Percentiles rank a stretch among this genome's conserved stretches.
phyloP scores from a whole-genome alignment of 2,888 invertebrate genomes.

The Melanargia galathea region DNA sequence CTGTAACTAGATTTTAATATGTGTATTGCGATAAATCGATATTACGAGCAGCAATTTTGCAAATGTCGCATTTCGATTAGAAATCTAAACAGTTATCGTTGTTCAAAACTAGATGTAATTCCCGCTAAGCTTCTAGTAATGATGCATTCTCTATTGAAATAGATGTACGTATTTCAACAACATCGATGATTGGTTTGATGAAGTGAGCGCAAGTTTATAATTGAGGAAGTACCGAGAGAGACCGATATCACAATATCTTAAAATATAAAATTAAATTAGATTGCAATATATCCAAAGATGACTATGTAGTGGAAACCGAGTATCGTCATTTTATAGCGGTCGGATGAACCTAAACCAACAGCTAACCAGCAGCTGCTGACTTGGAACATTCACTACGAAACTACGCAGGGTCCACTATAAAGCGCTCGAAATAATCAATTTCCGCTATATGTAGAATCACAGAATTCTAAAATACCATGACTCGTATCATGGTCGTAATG shows the following conservation, averaged over 20 bases:
- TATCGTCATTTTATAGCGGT: background rate
- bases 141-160: conserved; percentile 9
- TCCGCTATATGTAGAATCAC: no score
- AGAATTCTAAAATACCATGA: no score
- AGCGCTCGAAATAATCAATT: no score
- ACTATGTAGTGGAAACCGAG: background rate
- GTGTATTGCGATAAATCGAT: background rate
- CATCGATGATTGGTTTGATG: background rate
- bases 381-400: background rate
- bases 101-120: background rate
- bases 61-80: background rate
- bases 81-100: background rate
- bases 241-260: no score
- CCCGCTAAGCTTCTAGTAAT: background rate
- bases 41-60: conserved; percentile 9
- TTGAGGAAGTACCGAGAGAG: no score
- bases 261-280: no score
- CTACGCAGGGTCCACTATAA: background rate
- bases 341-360: conserved; percentile 4
- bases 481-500: no score
- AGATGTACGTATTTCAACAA: background rate
- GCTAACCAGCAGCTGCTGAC: background rate
- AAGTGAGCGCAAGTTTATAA: background rate
- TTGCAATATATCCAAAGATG: background rate
- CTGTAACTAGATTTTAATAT: background rate